Conservation (phyloP, 2,113 vertebrate species). For the Abramis brama region DNA sequence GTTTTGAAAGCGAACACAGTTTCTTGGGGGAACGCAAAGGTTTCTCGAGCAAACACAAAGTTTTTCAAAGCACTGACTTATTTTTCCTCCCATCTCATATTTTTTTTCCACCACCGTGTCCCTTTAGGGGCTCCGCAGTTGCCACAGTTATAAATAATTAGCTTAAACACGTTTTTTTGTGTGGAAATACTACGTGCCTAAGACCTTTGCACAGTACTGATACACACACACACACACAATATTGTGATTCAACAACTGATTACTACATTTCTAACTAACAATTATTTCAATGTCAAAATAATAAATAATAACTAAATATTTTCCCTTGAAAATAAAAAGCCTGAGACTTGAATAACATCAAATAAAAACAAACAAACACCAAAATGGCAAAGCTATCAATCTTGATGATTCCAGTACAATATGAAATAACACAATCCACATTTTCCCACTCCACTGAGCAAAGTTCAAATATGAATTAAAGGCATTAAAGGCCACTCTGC, state of each 20-base stretch:
- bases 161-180: too few relatives aligned
- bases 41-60: too few relatives aligned
- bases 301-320: neutral
- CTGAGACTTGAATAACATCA: neutral
- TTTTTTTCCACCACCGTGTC: too few relatives aligned
- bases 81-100: too few relatives aligned
- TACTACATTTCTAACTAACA: neutral
- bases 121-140: too few relatives aligned
- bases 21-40: too few relatives aligned
- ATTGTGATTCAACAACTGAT: neutral
- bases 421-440: conserved; percentile 18
- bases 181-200: too few relatives aligned
- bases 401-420: conserved; percentile 21
- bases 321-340: neutral
- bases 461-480: conserved; percentile 30
- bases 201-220: too few relatives aligned
- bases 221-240: neutral
- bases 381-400: conserved; percentile 10
- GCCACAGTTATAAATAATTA: too few relatives aligned
- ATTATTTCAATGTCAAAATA: neutral
- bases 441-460: conserved; percentile 6
- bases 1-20: too few relatives aligned
- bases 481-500: conserved; percentile 26
- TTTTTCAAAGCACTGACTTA: too few relatives aligned
- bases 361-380: conserved; percentile 17